A percentile compares a stretch with the other conserved stretches of the same genome.
Conservation (phyloP, 1,140 invertebrate genomes). For the Diprion similis region DNA sequence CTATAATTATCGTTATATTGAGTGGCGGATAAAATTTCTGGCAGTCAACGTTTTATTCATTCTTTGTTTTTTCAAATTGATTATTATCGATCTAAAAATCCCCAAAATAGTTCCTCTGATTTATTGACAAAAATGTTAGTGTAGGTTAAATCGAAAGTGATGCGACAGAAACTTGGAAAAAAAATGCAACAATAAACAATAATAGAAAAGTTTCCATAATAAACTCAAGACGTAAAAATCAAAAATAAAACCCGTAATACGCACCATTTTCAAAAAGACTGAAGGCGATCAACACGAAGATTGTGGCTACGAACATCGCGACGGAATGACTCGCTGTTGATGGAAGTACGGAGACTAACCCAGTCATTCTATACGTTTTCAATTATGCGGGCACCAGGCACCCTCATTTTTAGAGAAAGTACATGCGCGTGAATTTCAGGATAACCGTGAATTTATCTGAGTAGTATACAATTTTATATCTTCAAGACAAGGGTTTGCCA, state of each 20-base stretch:
- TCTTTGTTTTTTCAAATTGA: no score
- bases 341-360: conserved; percentile 31
- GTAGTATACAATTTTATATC: conserved; percentile 9
- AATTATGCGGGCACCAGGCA: conserved; percentile 18
- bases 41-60: no score
- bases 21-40: no score
- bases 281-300: conserved; percentile 15
- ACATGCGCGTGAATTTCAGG: not conserved
- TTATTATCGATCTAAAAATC: no score
- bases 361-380: not conserved
- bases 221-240: no score
- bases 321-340: conserved; percentile 16
- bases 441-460: conserved; percentile 15
- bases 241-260: not conserved
- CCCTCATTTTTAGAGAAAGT: conserved; percentile 26
- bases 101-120: no score
- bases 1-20: no score
- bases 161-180: no score
- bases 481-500: conserved; percentile 1
- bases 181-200: no score
- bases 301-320: conserved; percentile 28
- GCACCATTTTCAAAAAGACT: not conserved
- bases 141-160: no score
- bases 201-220: no score
- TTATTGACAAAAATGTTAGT: no score